Conservation (phyloP, 64 coral and sea anemone species). For the Montipora efflorescens region DNA sequence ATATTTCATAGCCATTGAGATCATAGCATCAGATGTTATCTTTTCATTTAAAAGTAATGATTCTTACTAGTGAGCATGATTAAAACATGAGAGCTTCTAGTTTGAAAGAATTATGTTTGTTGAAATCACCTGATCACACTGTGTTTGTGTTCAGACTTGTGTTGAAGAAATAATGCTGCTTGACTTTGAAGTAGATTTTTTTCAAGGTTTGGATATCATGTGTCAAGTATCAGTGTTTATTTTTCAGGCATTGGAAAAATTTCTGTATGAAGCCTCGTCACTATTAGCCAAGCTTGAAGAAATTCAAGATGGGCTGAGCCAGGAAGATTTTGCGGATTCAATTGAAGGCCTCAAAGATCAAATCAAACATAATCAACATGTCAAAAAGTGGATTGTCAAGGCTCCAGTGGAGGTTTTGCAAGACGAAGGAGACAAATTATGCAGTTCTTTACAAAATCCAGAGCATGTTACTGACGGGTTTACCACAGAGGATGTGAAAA, state of each 20-base stretch:
- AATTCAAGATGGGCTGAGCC: conserved; percentile 91
- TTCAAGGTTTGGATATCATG: conserved; percentile 2
- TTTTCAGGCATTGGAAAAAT: conserved; percentile 96
- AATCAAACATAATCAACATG: conserved; percentile 97
- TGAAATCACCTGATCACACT: neutral
- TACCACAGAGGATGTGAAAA: conserved; percentile 81
- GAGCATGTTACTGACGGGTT: conserved; percentile 72
- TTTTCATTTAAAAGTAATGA: neutral
- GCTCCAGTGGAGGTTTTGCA: conserved; percentile 94
- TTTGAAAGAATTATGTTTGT: neutral
- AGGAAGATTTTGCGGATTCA: conserved; percentile 86
- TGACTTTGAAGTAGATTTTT: neutral
- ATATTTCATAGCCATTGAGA: neutral
- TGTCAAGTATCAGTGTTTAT: conserved; percentile 31
- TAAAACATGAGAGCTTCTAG: conserved; percentile 2
- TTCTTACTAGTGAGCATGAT: conserved; percentile 3
- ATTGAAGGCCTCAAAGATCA: conserved; percentile 92
- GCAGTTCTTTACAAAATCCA: conserved; percentile 76
- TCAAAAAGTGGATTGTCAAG: conserved; percentile 98
- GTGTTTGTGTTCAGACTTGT: neutral
- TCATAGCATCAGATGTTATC: conserved; percentile 25
- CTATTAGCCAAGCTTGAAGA: conserved; percentile 98
- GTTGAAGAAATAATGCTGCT: neutral
- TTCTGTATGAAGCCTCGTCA: conserved; percentile 96
- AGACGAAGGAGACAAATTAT: conserved; percentile 87